Conservation (phyloP, 2,113 vertebrate species). For the Megalops atlanticus region DNA sequence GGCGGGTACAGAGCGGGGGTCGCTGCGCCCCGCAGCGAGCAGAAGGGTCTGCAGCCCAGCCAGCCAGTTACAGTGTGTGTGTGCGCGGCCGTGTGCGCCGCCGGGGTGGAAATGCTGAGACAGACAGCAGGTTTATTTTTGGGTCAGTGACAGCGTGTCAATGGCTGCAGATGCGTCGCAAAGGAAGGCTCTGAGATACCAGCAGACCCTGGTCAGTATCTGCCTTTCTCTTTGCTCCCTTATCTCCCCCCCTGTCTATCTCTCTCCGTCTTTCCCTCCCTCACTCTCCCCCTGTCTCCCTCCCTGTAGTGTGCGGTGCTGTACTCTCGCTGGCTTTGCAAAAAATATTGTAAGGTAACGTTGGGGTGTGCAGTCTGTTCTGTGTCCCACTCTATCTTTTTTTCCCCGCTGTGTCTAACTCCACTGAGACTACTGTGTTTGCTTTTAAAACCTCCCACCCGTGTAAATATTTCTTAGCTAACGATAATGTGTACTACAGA, state of each 20-base stretch:
- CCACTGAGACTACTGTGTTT: background rate
- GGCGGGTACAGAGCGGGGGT: conserved; percentile 6
- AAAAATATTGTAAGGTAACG: background rate
- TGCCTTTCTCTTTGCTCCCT: background rate
- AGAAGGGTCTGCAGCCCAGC: background rate
- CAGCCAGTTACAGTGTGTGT: conserved; percentile 13
- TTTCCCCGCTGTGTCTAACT: background rate
- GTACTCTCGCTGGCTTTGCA: background rate
- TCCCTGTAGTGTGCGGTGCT: conserved; percentile 18
- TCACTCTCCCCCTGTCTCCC: background rate
- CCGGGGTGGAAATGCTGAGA: conserved; percentile 68
- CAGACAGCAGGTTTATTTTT: conserved; percentile 74
- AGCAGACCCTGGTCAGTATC: conserved; percentile 82
- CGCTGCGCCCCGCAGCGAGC: background rate
- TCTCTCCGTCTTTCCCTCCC: conserved; percentile 34
- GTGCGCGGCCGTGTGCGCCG: conserved; percentile 42
- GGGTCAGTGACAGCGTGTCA: conserved; percentile 77
- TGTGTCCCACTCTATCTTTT: background rate
- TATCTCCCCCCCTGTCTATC: conserved; percentile 9
- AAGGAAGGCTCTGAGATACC: conserved; percentile 81
- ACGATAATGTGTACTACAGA: background rate
- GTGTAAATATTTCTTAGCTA: background rate
- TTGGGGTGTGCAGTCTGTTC: background rate
- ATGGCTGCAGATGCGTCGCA: conserved; percentile 86
- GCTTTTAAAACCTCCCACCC: conserved; percentile 4